Conservation (phyloP, 2,113 vertebrate species). For the Mungos mungo region DNA sequence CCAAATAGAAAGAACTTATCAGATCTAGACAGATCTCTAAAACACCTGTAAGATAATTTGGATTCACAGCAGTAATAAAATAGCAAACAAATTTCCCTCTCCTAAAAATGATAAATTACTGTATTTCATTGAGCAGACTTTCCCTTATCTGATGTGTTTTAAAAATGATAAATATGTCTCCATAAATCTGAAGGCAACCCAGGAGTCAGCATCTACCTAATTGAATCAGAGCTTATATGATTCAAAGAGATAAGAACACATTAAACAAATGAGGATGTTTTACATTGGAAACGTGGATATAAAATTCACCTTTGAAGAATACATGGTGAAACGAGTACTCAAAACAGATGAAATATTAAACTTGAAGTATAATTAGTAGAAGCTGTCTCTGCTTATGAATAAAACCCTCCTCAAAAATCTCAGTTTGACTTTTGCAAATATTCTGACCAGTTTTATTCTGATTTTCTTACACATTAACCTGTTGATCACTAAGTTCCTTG, state of each 20-base stretch:
- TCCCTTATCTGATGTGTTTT: slow-evolving; percentile 81
- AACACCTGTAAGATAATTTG: slow-evolving; percentile 85
- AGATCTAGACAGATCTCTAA: slow-evolving; percentile 84
- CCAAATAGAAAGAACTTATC: slow-evolving; percentile 82
- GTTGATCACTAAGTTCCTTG: neutral
- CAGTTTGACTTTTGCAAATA: neutral
- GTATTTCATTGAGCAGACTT: slow-evolving; percentile 73
- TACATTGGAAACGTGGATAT: slow-evolving; percentile 22
- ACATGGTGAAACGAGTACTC: slow-evolving; percentile 65
- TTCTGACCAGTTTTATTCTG: neutral
- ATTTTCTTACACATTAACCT: neutral
- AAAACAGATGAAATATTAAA: slow-evolving; percentile 43
- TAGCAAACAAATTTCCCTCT: slow-evolving; percentile 78
- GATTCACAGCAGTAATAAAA: slow-evolving; percentile 83
- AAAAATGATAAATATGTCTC: slow-evolving; percentile 77
- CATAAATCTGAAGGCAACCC: slow-evolving; percentile 80
- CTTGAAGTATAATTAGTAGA: slow-evolving; percentile 55
- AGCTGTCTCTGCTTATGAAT: neutral
- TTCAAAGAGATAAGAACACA: slow-evolving; percentile 82
- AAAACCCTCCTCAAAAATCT: neutral
- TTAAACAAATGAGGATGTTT: slow-evolving; percentile 83
- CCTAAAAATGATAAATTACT: slow-evolving; percentile 81
- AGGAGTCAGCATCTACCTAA: slow-evolving; percentile 79
- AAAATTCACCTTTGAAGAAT: slow-evolving; percentile 76
- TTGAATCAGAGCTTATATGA: slow-evolving; percentile 79